Percentiles rank a stretch among this genome's conserved stretches.
These are phyloP conservation scores for Ceratosolen fusciceps DNA, from an alignment of 1,140 invertebrate genomes.

Conservation along the genomic window DNA sequence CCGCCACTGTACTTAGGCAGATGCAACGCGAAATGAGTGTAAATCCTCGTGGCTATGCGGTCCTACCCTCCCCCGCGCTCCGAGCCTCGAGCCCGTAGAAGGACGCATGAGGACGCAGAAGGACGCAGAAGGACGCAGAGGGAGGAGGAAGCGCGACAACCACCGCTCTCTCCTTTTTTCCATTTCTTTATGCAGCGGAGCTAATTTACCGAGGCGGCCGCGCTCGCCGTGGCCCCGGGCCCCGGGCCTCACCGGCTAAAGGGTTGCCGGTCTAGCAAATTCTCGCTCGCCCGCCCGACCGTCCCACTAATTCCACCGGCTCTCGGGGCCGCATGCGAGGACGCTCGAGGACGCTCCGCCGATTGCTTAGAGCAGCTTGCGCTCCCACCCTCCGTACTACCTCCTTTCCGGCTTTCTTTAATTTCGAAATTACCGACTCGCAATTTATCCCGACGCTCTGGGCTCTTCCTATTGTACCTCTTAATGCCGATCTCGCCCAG, in stretches of 20 bases:
- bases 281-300: too few relatives aligned
- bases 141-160: too few relatives aligned
- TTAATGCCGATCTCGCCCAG: background rate
- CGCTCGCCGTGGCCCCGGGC: constrained; percentile 2
- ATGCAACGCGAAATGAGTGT: constrained; percentile 26
- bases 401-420: constrained; percentile 18
- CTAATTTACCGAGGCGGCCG: constrained; percentile 6
- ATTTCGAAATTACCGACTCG: constrained; percentile 18
- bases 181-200: background rate
- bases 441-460: constrained; percentile 1
- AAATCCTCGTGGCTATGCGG: background rate
- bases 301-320: too few relatives aligned
- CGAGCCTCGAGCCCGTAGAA: too few relatives aligned
- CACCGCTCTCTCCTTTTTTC: background rate
- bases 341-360: background rate
- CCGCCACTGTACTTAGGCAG: constrained; percentile 34
- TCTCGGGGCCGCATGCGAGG: background rate
- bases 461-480: background rate
- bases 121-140: too few relatives aligned
- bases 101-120: too few relatives aligned
- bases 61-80: background rate
- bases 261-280: background rate
- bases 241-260: background rate
- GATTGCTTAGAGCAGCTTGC: background rate
- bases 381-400: background rate